Evolutionary conservation across 1,140 invertebrate species (phyloP).

Genomic region (Lucilia cuprina): DNA sequence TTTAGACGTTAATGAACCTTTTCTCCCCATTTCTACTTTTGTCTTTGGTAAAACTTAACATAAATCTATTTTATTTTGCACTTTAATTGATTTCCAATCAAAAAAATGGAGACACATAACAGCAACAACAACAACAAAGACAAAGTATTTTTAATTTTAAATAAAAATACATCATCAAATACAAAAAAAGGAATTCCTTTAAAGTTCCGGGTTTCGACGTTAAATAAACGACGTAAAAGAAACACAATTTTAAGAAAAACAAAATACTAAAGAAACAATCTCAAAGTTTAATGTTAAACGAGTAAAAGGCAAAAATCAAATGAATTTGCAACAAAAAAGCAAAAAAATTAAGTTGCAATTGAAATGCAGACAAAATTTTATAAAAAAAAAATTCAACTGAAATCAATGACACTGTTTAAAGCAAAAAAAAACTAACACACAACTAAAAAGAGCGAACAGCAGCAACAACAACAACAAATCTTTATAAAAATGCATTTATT

Average conservation of each 20-base stretch:
- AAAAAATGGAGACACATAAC: not conserved
- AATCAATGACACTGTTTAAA: not conserved
- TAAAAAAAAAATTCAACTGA: not conserved
- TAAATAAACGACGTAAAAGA: not conserved
- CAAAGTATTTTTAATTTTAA: constrained; percentile 14
- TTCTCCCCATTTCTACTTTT: not conserved
- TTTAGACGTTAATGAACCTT: constrained; percentile 17
- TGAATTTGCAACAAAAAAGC: not conserved
- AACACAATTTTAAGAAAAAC: too few species aligned
- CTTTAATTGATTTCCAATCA: constrained; percentile 9
- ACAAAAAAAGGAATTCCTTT: constrained; percentile 18
- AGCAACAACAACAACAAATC: not conserved
- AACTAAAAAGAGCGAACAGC: not conserved
- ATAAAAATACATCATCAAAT: too few species aligned
- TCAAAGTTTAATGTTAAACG: not conserved
- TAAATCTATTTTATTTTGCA: constrained; percentile 6
- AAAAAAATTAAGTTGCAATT: not conserved
- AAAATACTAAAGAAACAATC: not conserved
- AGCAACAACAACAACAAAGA: too few species aligned
- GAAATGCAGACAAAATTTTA: not conserved
- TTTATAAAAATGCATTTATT: not conserved
- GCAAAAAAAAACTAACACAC: not conserved
- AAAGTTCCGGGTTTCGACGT: constrained; percentile 18
- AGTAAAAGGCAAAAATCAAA: not conserved
- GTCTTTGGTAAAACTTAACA: not conserved